Evolutionary conservation across 2,797 vertebrate species (phyloP).

Genomic region (Neomorphus geoffroyi): DNA sequence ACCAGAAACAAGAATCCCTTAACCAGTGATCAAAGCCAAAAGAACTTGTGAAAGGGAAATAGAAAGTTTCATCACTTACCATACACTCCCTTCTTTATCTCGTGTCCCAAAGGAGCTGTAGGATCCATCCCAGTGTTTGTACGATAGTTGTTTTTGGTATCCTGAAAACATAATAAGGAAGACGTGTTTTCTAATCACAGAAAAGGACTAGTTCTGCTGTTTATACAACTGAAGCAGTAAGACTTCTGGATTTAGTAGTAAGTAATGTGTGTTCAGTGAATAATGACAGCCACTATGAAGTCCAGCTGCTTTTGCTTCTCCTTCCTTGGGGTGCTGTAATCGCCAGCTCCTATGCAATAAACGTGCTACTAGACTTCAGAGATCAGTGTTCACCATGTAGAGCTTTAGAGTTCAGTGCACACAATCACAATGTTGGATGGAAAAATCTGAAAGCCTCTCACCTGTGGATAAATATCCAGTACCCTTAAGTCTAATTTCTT

Average conservation of each 20-base stretch:
- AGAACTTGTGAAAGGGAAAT: not conserved
- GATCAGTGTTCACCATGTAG: not conserved
- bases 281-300: not conserved
- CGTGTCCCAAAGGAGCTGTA: constrained; percentile 85
- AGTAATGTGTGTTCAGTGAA: not conserved
- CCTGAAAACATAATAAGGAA: constrained; percentile 73
- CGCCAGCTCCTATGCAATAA: not conserved
- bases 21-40: not conserved
- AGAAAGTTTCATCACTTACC: constrained; percentile 75
- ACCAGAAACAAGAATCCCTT: not conserved
- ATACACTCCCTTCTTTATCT: constrained; percentile 80
- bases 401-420: not conserved
- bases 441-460: constrained; percentile 64
- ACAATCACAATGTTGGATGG: not conserved
- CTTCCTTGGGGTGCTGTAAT: not conserved
- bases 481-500: constrained; percentile 73
- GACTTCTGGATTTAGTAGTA: not conserved
- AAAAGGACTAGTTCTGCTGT: not conserved
- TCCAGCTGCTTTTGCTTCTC: not conserved
- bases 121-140: constrained; percentile 86
- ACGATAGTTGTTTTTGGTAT: constrained; percentile 87
- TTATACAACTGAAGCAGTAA: not conserved
- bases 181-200: not conserved
- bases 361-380: not conserved
- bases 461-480: constrained; percentile 79